Base-by-base conservation (phyloP, 1,140 invertebrate species). In the Trachymyrmex cornetzi region DNA sequence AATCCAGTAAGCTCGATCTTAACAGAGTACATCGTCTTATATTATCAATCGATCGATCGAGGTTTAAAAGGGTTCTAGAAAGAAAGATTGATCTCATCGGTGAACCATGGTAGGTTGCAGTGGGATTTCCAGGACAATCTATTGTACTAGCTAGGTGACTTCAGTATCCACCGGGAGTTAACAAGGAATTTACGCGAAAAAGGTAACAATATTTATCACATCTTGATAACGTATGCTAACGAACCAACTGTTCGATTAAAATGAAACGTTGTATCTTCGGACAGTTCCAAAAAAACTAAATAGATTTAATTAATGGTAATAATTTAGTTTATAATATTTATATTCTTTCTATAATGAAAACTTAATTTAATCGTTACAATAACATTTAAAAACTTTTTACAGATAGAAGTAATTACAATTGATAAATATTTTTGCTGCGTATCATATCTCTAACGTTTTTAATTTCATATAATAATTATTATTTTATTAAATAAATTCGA, bases 181-280 rank as follows among this genome's bases (percentile, higher is more conserved):
- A 75, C 44, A 16, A 34, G 16, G 61, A 59, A 85, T 90, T 91
- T 88, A 84, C 55, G 61, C n/a, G 50, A 86, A 80, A 86, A 64
- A 88, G 87, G 86, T 89, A 89, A 88, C 81, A 77, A 72, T 89
- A 75, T 89, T 88, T 89, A 88, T 75, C 64, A 67, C n/a, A 2
- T 11, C 63, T 67, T 64, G 82, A 77, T 81, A 87, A 81, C 63
- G 30, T 61, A 72, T 44, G 30, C 55, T 64, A 53, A 57, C 16
- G 38, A 75, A 74, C 24, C 27, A 66, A 75, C n/a, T 61, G 14
- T 74, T 74, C 48, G 27, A 63, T 61, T 63, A 16, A 9, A 38
- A 59, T 19, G 16, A 48, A 63, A 24, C 9, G 19, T 6, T 14
- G 7, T 14, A 30, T 22, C 3, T 72, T 48, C 5, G 1, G 22